Percentiles rank a stretch among this genome's conserved stretches.
These are phyloP conservation scores for Pantala flavescens DNA, from an alignment of 1,140 invertebrate genomes.

Conservation along the genomic window DNA sequence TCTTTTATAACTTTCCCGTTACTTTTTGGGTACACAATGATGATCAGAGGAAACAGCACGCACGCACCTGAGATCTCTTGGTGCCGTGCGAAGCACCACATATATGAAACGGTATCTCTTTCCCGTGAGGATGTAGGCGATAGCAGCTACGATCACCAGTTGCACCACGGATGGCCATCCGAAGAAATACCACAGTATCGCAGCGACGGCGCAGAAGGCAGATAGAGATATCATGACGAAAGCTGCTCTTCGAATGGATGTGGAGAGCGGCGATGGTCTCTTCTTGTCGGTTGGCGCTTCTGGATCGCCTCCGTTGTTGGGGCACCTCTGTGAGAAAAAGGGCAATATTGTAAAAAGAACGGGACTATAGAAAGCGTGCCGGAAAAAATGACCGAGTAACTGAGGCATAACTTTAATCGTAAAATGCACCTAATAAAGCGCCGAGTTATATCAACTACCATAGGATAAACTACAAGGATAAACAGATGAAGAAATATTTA, in stretches of 20 bases:
- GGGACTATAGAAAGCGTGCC: no score
- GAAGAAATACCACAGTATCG: not conserved
- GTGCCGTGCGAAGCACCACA: not conserved
- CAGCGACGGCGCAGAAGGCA: not conserved
- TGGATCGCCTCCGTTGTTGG: not conserved
- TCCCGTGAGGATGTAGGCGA: not conserved
- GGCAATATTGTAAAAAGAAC: no score
- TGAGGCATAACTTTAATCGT: no score
- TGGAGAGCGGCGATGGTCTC: not conserved
- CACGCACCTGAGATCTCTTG: not conserved
- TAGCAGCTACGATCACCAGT: not conserved
- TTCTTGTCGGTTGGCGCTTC: not conserved
- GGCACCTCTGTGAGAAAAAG: no score
- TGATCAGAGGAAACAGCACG: not conserved
- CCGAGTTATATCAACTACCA: no score
- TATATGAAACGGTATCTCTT: not conserved
- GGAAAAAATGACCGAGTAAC: no score
- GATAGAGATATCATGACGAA: not conserved
- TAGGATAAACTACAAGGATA: no score
- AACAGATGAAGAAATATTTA: no score
- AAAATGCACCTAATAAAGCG: no score
- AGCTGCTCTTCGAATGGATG: not conserved
- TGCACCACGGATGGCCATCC: not conserved
- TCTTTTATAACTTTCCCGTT: no score
- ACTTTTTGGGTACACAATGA: not conserved